These are phyloP conservation scores for Drosophila azteca DNA, from an alignment of 1,140 invertebrate species.

Conservation along the genomic window DNA sequence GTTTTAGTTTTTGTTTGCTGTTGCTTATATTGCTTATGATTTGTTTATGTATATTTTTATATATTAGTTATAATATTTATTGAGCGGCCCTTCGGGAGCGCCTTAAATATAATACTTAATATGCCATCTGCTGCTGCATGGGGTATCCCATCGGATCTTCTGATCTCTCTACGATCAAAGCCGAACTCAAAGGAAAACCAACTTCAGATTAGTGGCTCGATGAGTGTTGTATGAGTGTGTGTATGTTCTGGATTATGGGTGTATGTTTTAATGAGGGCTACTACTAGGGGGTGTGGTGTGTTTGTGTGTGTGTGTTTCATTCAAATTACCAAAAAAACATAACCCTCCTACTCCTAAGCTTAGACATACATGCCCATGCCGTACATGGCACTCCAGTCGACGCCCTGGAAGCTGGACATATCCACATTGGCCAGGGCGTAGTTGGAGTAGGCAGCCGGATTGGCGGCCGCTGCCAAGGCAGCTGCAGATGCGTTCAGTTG, in stretches of 20 bases:
- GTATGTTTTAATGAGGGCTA: conserved; percentile 15
- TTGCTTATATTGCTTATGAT: conserved; percentile 75
- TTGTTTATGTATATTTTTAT: conserved; percentile 42
- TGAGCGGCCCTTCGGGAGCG: conserved; percentile 47
- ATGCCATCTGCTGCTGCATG: conserved; percentile 48
- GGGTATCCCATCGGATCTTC: conserved; percentile 9
- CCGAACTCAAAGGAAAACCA: conserved; percentile 56
- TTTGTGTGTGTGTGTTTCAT: conserved; percentile 53
- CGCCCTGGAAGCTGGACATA: conserved; percentile 95
- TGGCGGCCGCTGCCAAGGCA: conserved; percentile 84
- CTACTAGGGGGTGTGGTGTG: conserved; percentile 5
- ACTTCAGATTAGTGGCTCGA: conserved; percentile 48
- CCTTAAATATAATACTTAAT: conserved; percentile 80
- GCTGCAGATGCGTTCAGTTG: conserved; percentile 82
- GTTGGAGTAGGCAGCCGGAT: conserved; percentile 89
- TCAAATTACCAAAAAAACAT: conserved; percentile 52
- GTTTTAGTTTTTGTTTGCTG: conserved; percentile 31
- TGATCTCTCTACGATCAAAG: conserved; percentile 44
- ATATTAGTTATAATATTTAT: conserved; percentile 50
- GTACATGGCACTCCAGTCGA: conserved; percentile 95
- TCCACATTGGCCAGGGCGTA: conserved; percentile 94
- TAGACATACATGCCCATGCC: conserved; percentile 96
- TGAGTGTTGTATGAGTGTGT: conserved; percentile 24
- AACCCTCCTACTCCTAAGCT: conserved; percentile 41
- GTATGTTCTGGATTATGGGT: conserved; percentile 14